A percentile compares a stretch with the other conserved stretches of the same genome.
Conservation (phyloP, 2,797 vertebrate genomes). For the Selene dorsalis region DNA sequence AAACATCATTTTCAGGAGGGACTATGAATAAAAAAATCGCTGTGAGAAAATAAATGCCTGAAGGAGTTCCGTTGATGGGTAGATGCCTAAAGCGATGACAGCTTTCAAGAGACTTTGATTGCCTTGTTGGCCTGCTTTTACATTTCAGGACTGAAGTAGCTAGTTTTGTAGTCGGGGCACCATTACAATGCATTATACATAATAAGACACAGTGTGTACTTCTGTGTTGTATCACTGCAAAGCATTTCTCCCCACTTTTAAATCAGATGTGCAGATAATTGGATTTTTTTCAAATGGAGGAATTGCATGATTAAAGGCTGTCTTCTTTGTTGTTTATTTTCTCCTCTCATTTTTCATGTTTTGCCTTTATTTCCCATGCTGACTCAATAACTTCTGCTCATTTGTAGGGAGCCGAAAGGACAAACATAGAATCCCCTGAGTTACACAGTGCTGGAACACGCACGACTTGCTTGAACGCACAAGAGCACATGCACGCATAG, state of each 20-base stretch:
- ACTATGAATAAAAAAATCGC: conserved; percentile 18
- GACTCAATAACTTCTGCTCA: conserved; percentile 71
- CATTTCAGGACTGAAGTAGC: conserved; percentile 55
- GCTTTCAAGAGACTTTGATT: conserved; percentile 70
- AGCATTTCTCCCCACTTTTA: conserved; percentile 8
- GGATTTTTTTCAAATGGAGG: conserved; percentile 52
- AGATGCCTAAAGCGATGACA: conserved; percentile 71
- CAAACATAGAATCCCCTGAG: conserved; percentile 61
- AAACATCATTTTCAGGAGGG: conserved; percentile 50
- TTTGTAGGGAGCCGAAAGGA: conserved; percentile 68
- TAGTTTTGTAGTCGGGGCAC: conserved; percentile 59
- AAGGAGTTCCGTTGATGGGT: conserved; percentile 64
- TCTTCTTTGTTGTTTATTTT: conserved; percentile 58
- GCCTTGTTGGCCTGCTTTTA: conserved; percentile 70
- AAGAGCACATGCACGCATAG: neutral
- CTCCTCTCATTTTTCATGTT: conserved; percentile 48
- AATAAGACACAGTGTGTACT: conserved; percentile 32
- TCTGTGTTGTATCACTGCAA: conserved; percentile 3
- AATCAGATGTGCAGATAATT: conserved; percentile 61
- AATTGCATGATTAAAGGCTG: conserved; percentile 55
- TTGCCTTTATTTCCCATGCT: conserved; percentile 62
- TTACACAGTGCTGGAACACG: conserved; percentile 44
- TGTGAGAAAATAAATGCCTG: conserved; percentile 67
- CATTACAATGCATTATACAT: conserved; percentile 44
- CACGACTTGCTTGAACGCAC: conserved; percentile 31